These are phyloP conservation scores for Odocoileus virginianus DNA, from an alignment of 2,113 vertebrate genomes.

Conservation along the genomic window DNA sequence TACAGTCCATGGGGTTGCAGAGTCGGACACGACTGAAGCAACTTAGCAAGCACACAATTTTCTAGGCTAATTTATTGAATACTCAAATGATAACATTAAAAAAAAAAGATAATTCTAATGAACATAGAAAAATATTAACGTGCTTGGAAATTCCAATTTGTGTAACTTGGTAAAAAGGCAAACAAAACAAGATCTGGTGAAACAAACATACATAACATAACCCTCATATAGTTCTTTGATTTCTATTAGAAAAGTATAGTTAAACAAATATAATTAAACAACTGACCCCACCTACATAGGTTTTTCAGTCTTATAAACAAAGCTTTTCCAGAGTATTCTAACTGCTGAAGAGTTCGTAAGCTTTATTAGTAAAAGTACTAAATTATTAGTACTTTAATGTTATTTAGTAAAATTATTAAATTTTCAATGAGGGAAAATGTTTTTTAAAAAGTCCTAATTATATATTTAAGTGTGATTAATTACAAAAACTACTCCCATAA, in stretches of 20 bases:
- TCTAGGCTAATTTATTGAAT: background rate
- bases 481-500: background rate
- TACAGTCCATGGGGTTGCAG: background rate
- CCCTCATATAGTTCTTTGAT: background rate
- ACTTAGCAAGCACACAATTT: background rate
- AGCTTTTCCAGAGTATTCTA: background rate
- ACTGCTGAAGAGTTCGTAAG: background rate
- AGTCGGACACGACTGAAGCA: background rate
- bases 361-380: background rate
- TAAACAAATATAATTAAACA: conserved; percentile 13
- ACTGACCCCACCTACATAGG: background rate
- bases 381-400: background rate
- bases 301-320: conserved; percentile 1
- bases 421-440: background rate
- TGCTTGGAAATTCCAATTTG: conserved; percentile 9
- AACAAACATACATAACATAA: conserved; percentile 20
- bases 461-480: background rate
- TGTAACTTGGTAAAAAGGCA: conserved; percentile 11
- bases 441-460: background rate
- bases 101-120: conserved; percentile 1
- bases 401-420: background rate
- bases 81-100: background rate
- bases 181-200: background rate
- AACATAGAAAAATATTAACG: conserved; percentile 19
- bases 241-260: background rate